phyloP scores from a whole-genome alignment of 1,140 invertebrate genomes.

The Panulirus ornatus region DNA sequence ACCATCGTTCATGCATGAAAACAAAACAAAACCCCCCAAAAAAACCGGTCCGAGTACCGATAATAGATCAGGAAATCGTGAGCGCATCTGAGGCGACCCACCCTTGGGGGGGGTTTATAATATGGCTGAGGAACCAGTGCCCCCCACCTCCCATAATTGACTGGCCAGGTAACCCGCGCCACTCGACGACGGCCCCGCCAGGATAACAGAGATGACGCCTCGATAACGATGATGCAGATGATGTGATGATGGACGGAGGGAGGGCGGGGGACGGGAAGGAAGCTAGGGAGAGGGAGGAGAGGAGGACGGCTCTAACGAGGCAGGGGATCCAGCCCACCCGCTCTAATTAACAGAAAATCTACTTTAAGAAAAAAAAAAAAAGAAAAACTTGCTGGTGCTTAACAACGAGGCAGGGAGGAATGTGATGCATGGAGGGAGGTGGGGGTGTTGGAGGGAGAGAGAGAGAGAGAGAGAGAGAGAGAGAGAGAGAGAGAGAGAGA shows the following conservation, averaged over 20 bases:
- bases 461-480: too few relatives aligned
- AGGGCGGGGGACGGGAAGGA: background rate
- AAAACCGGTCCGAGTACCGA: too few relatives aligned
- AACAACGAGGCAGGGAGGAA: background rate
- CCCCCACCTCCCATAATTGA: constrained; percentile 10
- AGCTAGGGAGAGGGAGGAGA: background rate
- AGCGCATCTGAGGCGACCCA: too few relatives aligned
- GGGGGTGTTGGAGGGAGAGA: background rate
- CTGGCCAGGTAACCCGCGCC: constrained; percentile 22
- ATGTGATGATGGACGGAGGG: background rate
- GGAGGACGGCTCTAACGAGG: too few relatives aligned
- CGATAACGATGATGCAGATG: constrained; percentile 1
- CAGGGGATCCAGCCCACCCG: too few relatives aligned
- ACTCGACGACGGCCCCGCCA: background rate
- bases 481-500: background rate
- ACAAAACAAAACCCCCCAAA: too few relatives aligned
- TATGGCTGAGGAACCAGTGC: background rate
- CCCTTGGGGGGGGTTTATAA: background rate
- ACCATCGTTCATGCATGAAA: too few relatives aligned
- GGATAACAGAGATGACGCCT: constrained; percentile 1
- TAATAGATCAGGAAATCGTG: too few relatives aligned
- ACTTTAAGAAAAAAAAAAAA: too few relatives aligned
- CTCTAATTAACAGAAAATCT: too few relatives aligned
- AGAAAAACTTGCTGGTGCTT: too few relatives aligned
- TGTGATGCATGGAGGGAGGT: background rate